Base-by-base conservation (phyloP, 2,113 vertebrate genomes). In the Stercorarius parasiticus region DNA sequence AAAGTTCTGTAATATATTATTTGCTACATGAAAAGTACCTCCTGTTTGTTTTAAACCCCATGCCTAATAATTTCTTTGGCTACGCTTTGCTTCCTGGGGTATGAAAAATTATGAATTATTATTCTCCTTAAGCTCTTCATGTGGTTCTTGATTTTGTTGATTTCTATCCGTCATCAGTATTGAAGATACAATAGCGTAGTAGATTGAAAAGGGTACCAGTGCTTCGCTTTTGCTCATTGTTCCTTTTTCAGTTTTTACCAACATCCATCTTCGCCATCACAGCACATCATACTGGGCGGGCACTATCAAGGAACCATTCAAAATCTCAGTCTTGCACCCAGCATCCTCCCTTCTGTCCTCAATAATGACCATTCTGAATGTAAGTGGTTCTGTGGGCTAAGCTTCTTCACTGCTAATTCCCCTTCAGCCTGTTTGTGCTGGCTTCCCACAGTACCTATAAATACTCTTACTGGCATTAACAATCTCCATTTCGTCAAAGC, bases 11-110 rank as follows among this genome's bases (percentile, higher is more conserved):
- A 74, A 82, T 27, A 42, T 11, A 13, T 79, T 73, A 42, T 69
- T 70, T 70, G 4, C 17, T 42, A 10, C 0, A 0, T 72, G 27
- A 42, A 86, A 53, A 36, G 12, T 36, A 36, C n/a, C 6, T 83
- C 4, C 15, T 26, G 3, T 69, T 83, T 83, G 19, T 77, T 93
- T 88, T 81, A 65, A 86, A 84, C 21, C 4, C 40, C 38, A 2
- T 40, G 5, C 10, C 9, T 70, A 74, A 73, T 56, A 70, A 52
- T 53, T 56, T 78, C 1, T 87, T 93, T 66, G 36, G 20, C 14
- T 73, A 58, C 23, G 21, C 18, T 87, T 73, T 52, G 5, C 23
- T 83, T 89, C n/a, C 9, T 49, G 36, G 56, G 20, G 8, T 62
- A 79, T 43, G 15, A 78, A 89, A 83, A 73, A 52, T 3, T 42